Evolutionary conservation across 2,113 vertebrate species (phyloP), one percentile per base, ranked within the genome.

Genomic region (Micronycteris hirsuta): DNA sequence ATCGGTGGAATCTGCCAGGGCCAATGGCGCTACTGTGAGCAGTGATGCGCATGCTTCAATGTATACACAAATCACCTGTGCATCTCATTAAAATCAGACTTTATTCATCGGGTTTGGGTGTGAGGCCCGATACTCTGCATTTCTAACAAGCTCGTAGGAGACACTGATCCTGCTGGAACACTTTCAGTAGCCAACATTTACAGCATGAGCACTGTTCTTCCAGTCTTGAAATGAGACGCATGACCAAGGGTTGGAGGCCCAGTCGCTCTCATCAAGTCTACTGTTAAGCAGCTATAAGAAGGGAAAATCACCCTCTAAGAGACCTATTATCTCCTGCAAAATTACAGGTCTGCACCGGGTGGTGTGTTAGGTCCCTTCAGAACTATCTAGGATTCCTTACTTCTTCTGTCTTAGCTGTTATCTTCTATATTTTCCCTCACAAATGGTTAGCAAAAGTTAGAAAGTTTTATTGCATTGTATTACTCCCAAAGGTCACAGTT

Each of bases 331-430:
- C 45, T 74, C 45, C 78, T n/a, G 14, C 47, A 88, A 94, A 81
- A 73, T 71, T 47, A 85, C 11, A 81, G 14, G 17, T 84, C 38
- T 71, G 36, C 36, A 45, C 49, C 49, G 68, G 22, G 41, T 31
- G 36, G 49, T 61, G 10, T 19, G n/a, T 22, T 41, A 49, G 61
- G 54, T 17, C 33, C 28, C 63, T 92, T 86, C 61, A 73, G 61
- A 56, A 77, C 13, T 11, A 84, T 16, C 24, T 56, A 61, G 54
- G 52, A 77, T 81, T 52, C 7, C 11, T 78, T 49, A 83, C 49
- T 94, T 92, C 94, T 94, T 92, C 93, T 68, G 58, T 81, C 61
- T 89, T 70, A 83, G 56, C 81, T 90, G 41, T 20, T 71, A 8
- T 82, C 61, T 52, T 90, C 49, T 85, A 4, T 24, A 56, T 68